Evolutionary conservation across 2,113 vertebrate genomes (phyloP).

Genomic region (Notarius quadriscutis): DNA sequence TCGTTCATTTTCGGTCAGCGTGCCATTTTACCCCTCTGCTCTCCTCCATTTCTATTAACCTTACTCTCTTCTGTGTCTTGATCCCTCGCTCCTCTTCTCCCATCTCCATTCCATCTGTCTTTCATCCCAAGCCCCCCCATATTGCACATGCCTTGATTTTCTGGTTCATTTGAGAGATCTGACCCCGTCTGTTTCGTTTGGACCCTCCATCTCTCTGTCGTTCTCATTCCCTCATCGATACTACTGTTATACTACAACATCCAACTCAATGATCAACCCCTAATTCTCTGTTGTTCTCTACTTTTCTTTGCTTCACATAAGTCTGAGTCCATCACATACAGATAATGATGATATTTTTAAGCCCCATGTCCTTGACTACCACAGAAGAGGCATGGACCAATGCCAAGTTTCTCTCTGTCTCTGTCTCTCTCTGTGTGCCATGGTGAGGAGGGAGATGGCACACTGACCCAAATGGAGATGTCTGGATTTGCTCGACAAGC

Average conservation of each 20-base stretch:
- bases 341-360: conserved; percentile 20
- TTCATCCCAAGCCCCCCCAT: conserved; percentile 37
- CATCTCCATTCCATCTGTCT: conserved; percentile 59
- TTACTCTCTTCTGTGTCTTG: conserved; percentile 56
- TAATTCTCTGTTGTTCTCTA: background rate
- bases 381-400: conserved; percentile 9
- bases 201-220: conserved; percentile 1
- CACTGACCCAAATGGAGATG: conserved; percentile 49
- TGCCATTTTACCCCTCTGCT: conserved; percentile 65
- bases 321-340: background rate
- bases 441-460: conserved; percentile 27
- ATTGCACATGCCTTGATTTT: conserved; percentile 59
- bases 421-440: background rate
- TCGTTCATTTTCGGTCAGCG: conserved; percentile 75
- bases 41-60: conserved; percentile 71
- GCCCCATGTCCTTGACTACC: conserved; percentile 21
- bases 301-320: background rate
- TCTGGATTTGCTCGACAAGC: conserved; percentile 37
- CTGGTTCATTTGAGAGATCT: conserved; percentile 57
- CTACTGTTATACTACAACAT: background rate
- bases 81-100: conserved; percentile 48
- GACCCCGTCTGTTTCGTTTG: conserved; percentile 38
- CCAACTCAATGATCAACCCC: conserved; percentile 23
- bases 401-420: conserved; percentile 10
- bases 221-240: conserved; percentile 1